A percentile compares a stretch with the other conserved stretches of the same genome.
These are phyloP conservation scores for Muschampia plurimacula DNA, from an alignment of 2,888 invertebrate genomes.

Conservation along the genomic window DNA sequence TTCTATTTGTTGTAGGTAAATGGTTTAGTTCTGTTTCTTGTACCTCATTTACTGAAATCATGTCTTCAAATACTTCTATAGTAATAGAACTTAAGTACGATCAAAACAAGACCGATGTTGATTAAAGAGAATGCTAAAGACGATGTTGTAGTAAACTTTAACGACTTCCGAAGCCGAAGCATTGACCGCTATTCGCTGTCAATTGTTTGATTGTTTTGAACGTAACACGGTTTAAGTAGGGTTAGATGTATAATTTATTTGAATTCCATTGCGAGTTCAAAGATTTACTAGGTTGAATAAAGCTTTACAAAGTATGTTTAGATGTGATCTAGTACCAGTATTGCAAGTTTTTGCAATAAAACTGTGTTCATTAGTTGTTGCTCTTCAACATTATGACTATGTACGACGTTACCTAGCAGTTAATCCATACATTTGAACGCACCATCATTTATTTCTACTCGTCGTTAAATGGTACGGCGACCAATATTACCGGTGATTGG, in stretches of 20 bases:
- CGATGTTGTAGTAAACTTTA: conserved; percentile 26
- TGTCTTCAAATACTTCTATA: no score
- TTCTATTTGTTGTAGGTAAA: no score
- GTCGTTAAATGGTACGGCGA: conserved; percentile 11
- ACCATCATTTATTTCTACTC: conserved; percentile 13
- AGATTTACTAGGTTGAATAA: background rate
- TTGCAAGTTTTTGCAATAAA: conserved; percentile 1
- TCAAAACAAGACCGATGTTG: conserved; percentile 11
- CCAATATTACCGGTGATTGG: conserved; percentile 20
- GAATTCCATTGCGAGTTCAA: background rate
- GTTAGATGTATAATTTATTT: background rate
- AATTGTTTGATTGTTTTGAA: conserved; percentile 1
- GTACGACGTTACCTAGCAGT: conserved; percentile 12
- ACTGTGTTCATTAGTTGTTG: background rate
- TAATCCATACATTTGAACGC: conserved; percentile 20
- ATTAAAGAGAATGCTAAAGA: background rate
- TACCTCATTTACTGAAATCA: no score
- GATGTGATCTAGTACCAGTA: background rate
- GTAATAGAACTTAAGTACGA: no score
- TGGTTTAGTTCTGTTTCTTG: no score
- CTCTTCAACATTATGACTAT: conserved; percentile 3
- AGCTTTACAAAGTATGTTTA: background rate
- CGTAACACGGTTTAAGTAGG: background rate
- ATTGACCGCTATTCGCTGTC: conserved; percentile 8
- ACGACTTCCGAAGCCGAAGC: conserved; percentile 33